Percentiles rank a stretch among this genome's conserved stretches.
phyloP scores from a whole-genome alignment of 2,888 invertebrate genomes.

The Iselma pallidipennis region DNA sequence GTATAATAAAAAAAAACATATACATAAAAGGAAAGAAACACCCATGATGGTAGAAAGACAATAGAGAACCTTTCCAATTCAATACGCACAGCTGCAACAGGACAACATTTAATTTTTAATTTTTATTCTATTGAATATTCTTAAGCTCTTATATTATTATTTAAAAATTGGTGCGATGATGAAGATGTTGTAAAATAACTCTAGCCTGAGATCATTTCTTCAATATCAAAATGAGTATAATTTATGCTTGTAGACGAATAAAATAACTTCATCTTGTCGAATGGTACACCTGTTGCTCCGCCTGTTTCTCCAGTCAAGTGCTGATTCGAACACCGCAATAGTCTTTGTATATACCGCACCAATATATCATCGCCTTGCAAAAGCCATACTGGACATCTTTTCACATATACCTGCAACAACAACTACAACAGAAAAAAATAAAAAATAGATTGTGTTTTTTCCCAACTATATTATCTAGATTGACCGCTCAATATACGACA shows the following conservation, averaged over 20 bases:
- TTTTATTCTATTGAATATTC: too few species aligned
- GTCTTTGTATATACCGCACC: not conserved
- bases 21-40: not conserved
- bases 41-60: not conserved
- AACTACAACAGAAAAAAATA: not conserved
- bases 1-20: not conserved
- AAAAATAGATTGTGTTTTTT: not conserved
- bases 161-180: too few species aligned
- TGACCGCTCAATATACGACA: not conserved
- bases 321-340: slow-evolving; percentile 18
- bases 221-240: slow-evolving; percentile 9
- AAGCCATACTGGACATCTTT: not conserved
- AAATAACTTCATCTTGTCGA: slow-evolving; percentile 2
- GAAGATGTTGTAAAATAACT: too few species aligned
- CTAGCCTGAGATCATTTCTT: too few species aligned
- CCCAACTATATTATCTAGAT: not conserved
- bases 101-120: not conserved
- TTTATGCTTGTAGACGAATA: slow-evolving; percentile 8
- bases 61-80: not conserved
- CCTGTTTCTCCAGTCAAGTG: slow-evolving; percentile 14
- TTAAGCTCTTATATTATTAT: too few species aligned
- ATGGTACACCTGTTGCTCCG: slow-evolving; percentile 2
- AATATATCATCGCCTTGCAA: not conserved
- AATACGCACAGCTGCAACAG: not conserved
- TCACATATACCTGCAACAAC: not conserved